phyloP scores from a whole-genome alignment of 2,113 vertebrate genomes.

The Pandion haliaetus region DNA sequence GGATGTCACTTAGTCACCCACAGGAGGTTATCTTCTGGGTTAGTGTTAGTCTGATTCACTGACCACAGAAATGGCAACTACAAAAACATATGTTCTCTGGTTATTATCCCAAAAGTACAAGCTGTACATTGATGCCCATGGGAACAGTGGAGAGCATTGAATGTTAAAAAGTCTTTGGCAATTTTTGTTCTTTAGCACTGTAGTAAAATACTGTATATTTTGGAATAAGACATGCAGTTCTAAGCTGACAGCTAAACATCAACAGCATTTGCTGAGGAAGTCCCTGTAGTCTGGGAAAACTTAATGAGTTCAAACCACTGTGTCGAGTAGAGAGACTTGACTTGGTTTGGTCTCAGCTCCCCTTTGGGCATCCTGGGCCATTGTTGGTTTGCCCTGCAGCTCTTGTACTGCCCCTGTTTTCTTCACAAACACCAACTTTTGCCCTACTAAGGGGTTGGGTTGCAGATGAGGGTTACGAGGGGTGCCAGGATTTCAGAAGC shows the following conservation, averaged over 20 bases:
- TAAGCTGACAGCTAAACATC: background rate
- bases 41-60: background rate
- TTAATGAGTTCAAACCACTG: background rate
- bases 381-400: background rate
- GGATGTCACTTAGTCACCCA: background rate
- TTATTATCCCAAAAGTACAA: background rate
- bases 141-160: background rate
- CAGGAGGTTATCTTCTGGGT: background rate
- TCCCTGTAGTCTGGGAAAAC: background rate
- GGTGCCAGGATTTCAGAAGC: background rate
- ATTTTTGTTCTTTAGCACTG: background rate
- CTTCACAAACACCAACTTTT: background rate
- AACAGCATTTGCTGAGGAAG: background rate
- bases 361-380: background rate
- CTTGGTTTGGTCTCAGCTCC: background rate
- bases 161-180: background rate
- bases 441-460: background rate
- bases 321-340: background rate
- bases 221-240: background rate
- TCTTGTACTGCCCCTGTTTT: background rate
- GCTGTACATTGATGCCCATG: background rate
- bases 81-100: background rate
- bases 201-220: background rate
- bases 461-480: background rate
- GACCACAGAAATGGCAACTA: background rate